phyloP scores from a whole-genome alignment of 2,797 vertebrate species.

The Poeciliopsis presidionis region DNA sequence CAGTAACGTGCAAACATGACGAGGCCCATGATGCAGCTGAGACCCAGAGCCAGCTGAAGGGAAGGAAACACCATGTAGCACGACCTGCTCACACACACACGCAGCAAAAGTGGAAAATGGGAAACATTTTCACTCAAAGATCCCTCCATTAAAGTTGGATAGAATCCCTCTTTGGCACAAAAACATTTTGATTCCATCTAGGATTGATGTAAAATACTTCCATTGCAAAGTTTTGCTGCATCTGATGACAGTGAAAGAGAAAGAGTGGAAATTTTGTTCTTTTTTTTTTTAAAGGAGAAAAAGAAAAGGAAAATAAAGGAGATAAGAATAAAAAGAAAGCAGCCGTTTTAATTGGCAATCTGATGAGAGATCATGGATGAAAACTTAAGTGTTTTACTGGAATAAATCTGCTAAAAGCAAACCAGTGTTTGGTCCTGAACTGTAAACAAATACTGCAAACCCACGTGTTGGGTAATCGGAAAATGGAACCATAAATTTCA shows the following conservation, averaged over 20 bases:
- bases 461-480: neutral
- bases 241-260: neutral
- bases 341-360: neutral
- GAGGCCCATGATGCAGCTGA: conserved; percentile 90
- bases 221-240: neutral
- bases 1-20: conserved; percentile 91
- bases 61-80: conserved; percentile 94
- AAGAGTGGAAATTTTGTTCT: neutral
- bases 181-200: neutral
- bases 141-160: neutral
- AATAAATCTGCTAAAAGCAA: neutral
- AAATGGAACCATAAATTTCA: neutral
- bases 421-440: neutral
- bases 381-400: neutral
- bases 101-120: neutral
- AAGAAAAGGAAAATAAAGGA: neutral
- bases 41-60: conserved; percentile 88
- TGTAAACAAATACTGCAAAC: neutral
- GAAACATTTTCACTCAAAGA: neutral
- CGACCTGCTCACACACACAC: conserved; percentile 79
- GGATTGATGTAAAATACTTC: neutral
- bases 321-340: neutral
- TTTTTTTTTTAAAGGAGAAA: neutral
- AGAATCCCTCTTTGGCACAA: neutral
- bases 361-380: neutral